phyloP scores from a whole-genome alignment of 1,140 invertebrate genomes.

The Phthorimaea operculella region DNA sequence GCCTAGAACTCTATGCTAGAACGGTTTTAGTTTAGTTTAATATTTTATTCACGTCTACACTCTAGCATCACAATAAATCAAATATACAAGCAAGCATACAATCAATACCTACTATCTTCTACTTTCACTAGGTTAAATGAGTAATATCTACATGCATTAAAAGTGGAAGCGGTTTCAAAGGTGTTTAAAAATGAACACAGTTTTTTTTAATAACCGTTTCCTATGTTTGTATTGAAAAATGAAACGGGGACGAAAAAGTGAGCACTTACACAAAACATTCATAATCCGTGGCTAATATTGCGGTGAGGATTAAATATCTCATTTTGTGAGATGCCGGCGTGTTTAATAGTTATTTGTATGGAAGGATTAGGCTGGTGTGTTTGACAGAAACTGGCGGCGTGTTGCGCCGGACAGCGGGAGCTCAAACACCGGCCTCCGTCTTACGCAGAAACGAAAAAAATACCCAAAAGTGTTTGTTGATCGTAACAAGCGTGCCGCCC shows the following conservation, averaged over 20 bases:
- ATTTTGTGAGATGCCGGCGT: constrained; percentile 48
- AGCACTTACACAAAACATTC: constrained; percentile 45
- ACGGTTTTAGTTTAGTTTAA: too few species aligned
- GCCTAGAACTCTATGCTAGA: too few species aligned
- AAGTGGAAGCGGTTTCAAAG: too few species aligned
- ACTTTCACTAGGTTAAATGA: too few species aligned
- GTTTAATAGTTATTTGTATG: constrained; percentile 45
- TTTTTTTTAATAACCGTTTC: too few species aligned
- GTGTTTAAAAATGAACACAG: too few species aligned
- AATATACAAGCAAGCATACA: too few species aligned
- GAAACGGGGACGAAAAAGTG: constrained; percentile 28
- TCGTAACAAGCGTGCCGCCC: constrained; percentile 2
- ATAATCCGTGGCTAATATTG: constrained; percentile 54
- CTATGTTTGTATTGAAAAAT: background rate
- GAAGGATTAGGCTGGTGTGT: constrained; percentile 51
- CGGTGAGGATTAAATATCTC: constrained; percentile 47
- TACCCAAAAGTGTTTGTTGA: constrained; percentile 2
- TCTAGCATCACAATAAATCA: too few species aligned
- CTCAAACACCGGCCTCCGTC: background rate
- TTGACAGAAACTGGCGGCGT: constrained; percentile 25
- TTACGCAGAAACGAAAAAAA: constrained; percentile 2
- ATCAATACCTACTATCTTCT: too few species aligned
- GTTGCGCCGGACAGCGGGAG: background rate
- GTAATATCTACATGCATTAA: too few species aligned
- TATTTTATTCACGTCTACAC: too few species aligned